These are phyloP conservation scores for Trinectes maculatus DNA, from an alignment of 2,113 vertebrate genomes.

Conservation along the genomic window DNA sequence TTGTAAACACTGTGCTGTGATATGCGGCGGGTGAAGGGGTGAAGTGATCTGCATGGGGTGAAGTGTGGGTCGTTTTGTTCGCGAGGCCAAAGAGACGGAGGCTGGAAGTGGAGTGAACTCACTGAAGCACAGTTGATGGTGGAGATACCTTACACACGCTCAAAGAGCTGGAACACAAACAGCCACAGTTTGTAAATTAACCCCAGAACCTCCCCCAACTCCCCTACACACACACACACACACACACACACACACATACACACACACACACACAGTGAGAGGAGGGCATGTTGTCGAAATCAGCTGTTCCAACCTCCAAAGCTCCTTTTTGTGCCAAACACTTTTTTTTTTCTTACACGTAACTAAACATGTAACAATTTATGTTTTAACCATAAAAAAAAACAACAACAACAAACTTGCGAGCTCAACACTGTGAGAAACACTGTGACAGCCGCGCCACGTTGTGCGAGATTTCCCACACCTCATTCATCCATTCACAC, in stretches of 20 bases:
- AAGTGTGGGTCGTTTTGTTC: constrained; percentile 72
- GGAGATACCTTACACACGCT: constrained; percentile 73
- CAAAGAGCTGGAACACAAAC: constrained; percentile 78
- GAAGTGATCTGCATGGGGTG: constrained; percentile 62
- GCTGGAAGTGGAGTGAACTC: constrained; percentile 56
- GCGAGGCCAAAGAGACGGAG: constrained; percentile 52
- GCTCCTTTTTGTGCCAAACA: background rate
- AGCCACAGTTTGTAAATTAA: constrained; percentile 74
- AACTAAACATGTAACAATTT: constrained; percentile 3
- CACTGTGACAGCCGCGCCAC: constrained; percentile 29
- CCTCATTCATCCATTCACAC: constrained; percentile 73
- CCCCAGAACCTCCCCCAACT: constrained; percentile 38
- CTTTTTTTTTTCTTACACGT: background rate
- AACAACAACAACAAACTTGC: constrained; percentile 10
- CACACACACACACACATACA: constrained; percentile 9
- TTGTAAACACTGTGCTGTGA: constrained; percentile 65
- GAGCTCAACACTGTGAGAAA: constrained; percentile 14
- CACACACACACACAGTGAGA: background rate
- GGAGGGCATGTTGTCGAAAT: background rate
- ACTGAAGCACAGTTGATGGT: constrained; percentile 69
- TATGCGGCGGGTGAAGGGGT: constrained; percentile 61
- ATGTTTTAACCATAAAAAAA: background rate
- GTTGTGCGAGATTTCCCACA: constrained; percentile 55
- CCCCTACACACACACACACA: constrained; percentile 9
- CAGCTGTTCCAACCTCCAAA: background rate